Evolutionary conservation across 2,888 invertebrate species (phyloP).

Genomic region (Biston betularia): DNA sequence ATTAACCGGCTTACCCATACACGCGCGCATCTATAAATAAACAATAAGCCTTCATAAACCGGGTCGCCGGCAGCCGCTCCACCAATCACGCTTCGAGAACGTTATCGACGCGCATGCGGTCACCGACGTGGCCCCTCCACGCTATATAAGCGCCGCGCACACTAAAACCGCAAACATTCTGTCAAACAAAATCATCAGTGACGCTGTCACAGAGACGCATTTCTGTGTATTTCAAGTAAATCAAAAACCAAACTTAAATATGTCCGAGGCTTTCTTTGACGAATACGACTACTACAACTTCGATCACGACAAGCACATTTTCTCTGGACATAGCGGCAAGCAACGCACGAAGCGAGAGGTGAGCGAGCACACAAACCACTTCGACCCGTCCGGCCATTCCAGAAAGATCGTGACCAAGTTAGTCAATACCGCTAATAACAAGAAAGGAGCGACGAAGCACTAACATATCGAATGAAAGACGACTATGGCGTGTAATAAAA

Average conservation of each 20-base stretch:
- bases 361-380: conserved; percentile 95
- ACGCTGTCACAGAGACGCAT: conserved; percentile 61
- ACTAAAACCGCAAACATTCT: conserved; percentile 61
- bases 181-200: conserved; percentile 63
- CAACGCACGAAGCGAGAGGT: conserved; percentile 96
- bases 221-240: conserved; percentile 52
- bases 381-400: conserved; percentile 96
- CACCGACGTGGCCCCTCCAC: conserved; percentile 74
- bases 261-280: conserved; percentile 95
- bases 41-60: conserved; percentile 71
- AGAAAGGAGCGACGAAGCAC: conserved; percentile 83
- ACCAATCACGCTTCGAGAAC: conserved; percentile 77
- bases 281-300: conserved; percentile 98
- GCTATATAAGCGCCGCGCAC: conserved; percentile 68
- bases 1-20: conserved; percentile 70
- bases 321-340: conserved; percentile 95
- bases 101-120: conserved; percentile 84
- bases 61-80: conserved; percentile 60
- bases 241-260: conserved; percentile 74
- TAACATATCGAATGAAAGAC: conserved; percentile 55
- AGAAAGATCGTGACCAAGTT: conserved; percentile 95
- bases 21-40: conserved; percentile 64
- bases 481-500: conserved; percentile 76
- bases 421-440: conserved; percentile 93
- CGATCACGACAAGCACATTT: conserved; percentile 96